phyloP scores from a whole-genome alignment of 2,797 vertebrate genomes.

The Chlorospingus flavigularis region DNA sequence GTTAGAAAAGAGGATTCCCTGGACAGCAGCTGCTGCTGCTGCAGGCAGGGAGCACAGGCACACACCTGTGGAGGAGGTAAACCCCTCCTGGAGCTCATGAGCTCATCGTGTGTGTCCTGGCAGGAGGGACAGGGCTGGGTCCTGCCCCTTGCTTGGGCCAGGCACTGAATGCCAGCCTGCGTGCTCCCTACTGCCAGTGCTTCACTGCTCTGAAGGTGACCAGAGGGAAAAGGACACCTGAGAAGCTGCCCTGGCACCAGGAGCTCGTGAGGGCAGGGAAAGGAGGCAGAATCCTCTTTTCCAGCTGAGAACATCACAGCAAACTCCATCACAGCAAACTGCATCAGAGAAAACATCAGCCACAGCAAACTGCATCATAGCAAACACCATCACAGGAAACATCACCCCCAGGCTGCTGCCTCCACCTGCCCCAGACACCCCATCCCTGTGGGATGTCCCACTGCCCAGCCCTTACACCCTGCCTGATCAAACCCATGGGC shows the following conservation, averaged over 20 bases:
- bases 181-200: fast-evolving
- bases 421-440: fast-evolving
- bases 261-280: fast-evolving
- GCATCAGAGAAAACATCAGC: background rate
- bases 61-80: fast-evolving
- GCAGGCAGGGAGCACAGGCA: background rate
- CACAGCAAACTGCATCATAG: background rate
- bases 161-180: fast-evolving
- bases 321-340: background rate
- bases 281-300: background rate
- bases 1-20: background rate
- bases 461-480: fast-evolving
- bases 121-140: background rate
- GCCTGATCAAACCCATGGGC: fast-evolving
- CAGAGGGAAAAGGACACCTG: fast-evolving
- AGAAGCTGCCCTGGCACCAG: background rate
- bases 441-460: background rate
- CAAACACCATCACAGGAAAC: background rate
- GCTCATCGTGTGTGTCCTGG: background rate
- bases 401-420: background rate
- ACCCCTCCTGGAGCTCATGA: background rate
- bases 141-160: fast-evolving
- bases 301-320: background rate
- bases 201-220: background rate
- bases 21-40: background rate